Percentiles rank a stretch among this genome's conserved stretches.
phyloP scores from a whole-genome alignment of 1,140 invertebrate genomes.

The Teleogryllus occipitalis region DNA sequence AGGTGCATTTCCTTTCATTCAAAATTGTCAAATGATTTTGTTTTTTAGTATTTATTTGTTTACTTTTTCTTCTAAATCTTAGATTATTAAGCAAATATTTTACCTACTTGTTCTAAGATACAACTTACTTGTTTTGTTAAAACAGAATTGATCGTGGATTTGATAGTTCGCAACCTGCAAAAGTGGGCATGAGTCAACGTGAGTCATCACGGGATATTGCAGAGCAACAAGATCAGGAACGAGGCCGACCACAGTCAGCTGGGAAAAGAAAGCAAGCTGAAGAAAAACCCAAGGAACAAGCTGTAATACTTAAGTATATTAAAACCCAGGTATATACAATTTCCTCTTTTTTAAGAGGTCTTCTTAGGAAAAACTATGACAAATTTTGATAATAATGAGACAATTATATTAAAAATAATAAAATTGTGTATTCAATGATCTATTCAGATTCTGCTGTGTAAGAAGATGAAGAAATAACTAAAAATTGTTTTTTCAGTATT shows the following conservation, averaged over 20 bases:
- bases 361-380: too few relatives aligned
- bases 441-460: too few relatives aligned
- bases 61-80: too few relatives aligned
- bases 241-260: conserved; percentile 22
- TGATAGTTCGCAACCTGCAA: conserved; percentile 40
- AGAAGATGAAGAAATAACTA: too few relatives aligned
- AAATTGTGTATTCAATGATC: too few relatives aligned
- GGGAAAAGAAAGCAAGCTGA: conserved; percentile 34
- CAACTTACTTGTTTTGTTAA: not conserved
- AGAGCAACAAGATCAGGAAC: conserved; percentile 33
- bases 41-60: too few relatives aligned
- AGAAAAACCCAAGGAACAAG: conserved; percentile 51
- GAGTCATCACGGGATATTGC: conserved; percentile 40
- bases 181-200: conserved; percentile 33
- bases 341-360: not conserved
- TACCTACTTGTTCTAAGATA: too few relatives aligned
- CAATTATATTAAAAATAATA: too few relatives aligned
- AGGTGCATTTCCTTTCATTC: conserved; percentile 39
- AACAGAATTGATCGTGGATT: conserved; percentile 22
- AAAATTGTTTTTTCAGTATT: too few relatives aligned
- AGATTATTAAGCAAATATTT: too few relatives aligned
- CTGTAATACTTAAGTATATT: conserved; percentile 76
- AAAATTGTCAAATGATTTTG: too few relatives aligned
- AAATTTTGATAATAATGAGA: too few relatives aligned
- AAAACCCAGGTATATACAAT: conserved; percentile 60